Evolutionary conservation across 2,888 invertebrate genomes (phyloP).

Genomic region (Leptinotarsa rubiginosa): DNA sequence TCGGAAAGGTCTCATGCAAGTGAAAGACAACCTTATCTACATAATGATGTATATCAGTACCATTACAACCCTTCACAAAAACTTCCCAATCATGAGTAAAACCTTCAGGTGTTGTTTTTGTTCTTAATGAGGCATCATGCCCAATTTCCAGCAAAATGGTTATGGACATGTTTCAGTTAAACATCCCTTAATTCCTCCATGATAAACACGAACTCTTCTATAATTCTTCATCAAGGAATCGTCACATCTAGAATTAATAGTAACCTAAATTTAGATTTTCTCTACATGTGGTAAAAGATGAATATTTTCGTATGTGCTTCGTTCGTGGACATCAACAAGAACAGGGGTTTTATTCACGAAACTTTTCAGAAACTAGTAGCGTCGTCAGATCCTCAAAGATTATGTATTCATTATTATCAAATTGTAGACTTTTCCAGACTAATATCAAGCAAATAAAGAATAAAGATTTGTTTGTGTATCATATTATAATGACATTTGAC

Average conservation of each 20-base stretch:
- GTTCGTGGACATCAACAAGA: not conserved
- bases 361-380: not conserved
- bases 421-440: not conserved
- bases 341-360: not conserved
- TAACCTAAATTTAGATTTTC: conserved; percentile 50
- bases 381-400: not conserved
- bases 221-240: conserved; percentile 43
- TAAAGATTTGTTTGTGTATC: conserved; percentile 41
- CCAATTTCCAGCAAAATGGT: conserved; percentile 92
- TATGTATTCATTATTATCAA: not conserved
- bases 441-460: conserved; percentile 2
- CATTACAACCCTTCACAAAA: conserved; percentile 89
- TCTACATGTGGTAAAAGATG: conserved; percentile 46
- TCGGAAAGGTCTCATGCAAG: conserved; percentile 92
- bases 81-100: conserved; percentile 99
- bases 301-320: not conserved
- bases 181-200: conserved; percentile 46
- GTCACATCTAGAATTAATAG: conserved; percentile 39
- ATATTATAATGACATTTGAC: conserved; percentile 18
- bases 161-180: conserved; percentile 71
- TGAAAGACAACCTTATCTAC: conserved; percentile 93
- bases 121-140: conserved; percentile 85
- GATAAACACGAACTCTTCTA: conserved; percentile 40
- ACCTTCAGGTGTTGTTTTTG: conserved; percentile 86
- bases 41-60: conserved; percentile 88